These are phyloP conservation scores for Mellilla xanthometata DNA, from an alignment of 2,888 invertebrate genomes.

Conservation along the genomic window DNA sequence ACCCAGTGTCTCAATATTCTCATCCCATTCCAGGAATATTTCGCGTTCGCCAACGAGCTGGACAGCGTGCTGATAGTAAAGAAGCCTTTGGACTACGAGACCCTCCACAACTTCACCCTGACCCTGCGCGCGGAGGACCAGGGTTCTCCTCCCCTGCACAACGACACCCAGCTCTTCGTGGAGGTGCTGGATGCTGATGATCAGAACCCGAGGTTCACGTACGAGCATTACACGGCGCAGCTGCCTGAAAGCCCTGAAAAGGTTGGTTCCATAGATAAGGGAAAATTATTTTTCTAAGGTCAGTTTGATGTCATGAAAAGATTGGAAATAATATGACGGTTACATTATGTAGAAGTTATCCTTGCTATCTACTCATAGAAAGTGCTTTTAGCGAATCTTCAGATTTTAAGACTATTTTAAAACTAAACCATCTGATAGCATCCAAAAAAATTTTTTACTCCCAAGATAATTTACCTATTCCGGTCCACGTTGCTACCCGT, in stretches of 20 bases:
- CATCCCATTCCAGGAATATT: slow-evolving; percentile 84
- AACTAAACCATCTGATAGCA: too few species aligned
- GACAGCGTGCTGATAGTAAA: slow-evolving; percentile 92
- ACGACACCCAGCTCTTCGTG: slow-evolving; percentile 89
- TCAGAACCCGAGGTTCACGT: slow-evolving; percentile 92
- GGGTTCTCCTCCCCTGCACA: slow-evolving; percentile 89
- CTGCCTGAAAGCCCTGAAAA: slow-evolving; percentile 84
- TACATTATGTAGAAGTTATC: too few species aligned
- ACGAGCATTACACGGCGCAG: slow-evolving; percentile 88
- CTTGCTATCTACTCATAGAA: too few species aligned
- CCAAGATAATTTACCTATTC: too few species aligned
- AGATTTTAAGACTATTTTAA: too few species aligned
- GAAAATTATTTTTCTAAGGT: too few species aligned
- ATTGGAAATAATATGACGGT: too few species aligned
- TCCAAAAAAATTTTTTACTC: too few species aligned
- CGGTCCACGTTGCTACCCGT: too few species aligned
- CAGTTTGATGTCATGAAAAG: too few species aligned
- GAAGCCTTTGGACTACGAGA: slow-evolving; percentile 92
- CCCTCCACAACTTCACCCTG: slow-evolving; percentile 89
- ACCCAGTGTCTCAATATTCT: too few species aligned
- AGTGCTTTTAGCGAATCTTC: too few species aligned
- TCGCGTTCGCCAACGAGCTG: slow-evolving; percentile 92
- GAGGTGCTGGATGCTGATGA: slow-evolving; percentile 94
- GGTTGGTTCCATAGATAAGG: slow-evolving; percentile 61
- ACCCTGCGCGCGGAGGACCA: slow-evolving; percentile 90